Percentiles rank a stretch among this genome's conserved stretches.
Evolutionary conservation across 2,797 vertebrate genomes (phyloP).

Genomic region (Poeciliopsis presidionis): DNA sequence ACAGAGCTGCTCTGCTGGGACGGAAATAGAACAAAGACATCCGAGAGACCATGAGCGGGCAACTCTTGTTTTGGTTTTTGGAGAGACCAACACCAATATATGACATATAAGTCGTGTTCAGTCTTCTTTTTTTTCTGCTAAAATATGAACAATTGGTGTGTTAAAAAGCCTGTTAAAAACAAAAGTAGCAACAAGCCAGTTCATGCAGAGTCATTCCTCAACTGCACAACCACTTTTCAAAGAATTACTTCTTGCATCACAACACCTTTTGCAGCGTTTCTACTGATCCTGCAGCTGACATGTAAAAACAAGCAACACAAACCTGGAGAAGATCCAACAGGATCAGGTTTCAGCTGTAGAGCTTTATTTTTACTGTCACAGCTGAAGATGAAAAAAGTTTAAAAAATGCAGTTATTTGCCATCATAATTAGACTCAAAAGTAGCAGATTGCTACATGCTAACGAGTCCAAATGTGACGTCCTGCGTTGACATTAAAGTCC

Average conservation of each 20-base stretch:
- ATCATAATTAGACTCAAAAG: background rate
- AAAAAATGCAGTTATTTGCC: background rate
- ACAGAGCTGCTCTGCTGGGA: background rate
- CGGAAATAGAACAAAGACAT: constrained; percentile 47
- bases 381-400: background rate
- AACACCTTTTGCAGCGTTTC: background rate
- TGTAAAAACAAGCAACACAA: background rate
- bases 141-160: background rate
- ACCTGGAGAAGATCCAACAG: background rate
- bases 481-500: background rate
- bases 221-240: background rate
- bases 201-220: background rate
- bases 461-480: background rate
- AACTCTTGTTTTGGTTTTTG: constrained; percentile 1
- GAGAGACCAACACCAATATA: background rate
- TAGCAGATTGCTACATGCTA: background rate
- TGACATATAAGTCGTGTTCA: background rate
- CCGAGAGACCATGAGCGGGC: constrained; percentile 29
- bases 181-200: background rate
- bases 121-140: background rate
- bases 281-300: background rate
- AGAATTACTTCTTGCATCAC: background rate
- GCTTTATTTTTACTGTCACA: background rate
- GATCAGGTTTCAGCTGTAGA: background rate
- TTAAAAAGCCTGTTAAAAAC: background rate